These are phyloP conservation scores for Homarus americanus DNA, from an alignment of 1,140 invertebrate species.

Conservation along the genomic window DNA sequence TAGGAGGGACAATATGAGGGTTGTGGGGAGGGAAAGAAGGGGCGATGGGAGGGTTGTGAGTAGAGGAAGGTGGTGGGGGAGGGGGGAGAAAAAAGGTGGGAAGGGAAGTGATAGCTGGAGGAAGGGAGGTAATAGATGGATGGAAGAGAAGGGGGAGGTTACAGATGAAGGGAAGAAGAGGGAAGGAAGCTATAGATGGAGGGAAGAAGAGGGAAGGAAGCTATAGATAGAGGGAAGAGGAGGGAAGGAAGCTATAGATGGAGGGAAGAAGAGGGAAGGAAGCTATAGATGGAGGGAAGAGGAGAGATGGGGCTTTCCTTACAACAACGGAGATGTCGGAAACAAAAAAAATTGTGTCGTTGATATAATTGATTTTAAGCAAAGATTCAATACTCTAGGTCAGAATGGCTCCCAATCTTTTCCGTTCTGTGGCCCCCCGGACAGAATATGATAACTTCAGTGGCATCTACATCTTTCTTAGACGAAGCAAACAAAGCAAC, in stretches of 20 bases:
- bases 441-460: too few species aligned
- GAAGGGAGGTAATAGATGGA: background rate
- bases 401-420: too few species aligned
- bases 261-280: background rate
- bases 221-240: background rate
- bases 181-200: background rate
- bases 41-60: background rate
- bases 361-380: too few species aligned
- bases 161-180: background rate
- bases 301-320: too few species aligned
- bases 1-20: background rate
- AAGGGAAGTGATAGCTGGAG: background rate
- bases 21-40: background rate
- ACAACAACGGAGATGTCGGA: too few species aligned
- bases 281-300: too few species aligned
- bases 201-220: background rate
- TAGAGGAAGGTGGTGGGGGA: background rate
- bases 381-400: too few species aligned
- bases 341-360: too few species aligned
- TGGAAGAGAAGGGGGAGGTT: background rate
- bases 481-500: too few species aligned
- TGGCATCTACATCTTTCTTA: too few species aligned
- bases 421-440: too few species aligned
- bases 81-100: background rate
- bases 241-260: background rate